These are phyloP conservation scores for Chrysolina haemoptera DNA, from an alignment of 2,888 invertebrate species.

Conservation along the genomic window DNA sequence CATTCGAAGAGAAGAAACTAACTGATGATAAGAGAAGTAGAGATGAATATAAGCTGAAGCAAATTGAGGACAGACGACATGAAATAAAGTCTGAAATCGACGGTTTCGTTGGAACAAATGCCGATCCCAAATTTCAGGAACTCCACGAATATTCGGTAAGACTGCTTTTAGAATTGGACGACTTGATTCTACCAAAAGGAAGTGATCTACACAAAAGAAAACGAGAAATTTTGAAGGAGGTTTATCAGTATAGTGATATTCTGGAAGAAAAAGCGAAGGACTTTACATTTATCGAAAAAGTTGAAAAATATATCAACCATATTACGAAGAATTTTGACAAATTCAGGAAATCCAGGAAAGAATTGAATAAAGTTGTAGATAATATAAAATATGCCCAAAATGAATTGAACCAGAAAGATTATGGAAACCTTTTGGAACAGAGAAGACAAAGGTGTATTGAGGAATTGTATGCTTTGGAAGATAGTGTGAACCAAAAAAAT, in stretches of 20 bases:
- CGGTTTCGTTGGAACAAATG: slow-evolving; percentile 48
- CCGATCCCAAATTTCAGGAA: slow-evolving; percentile 50
- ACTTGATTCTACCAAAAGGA: slow-evolving; percentile 48
- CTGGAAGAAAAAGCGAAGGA: slow-evolving; percentile 52
- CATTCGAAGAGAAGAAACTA: background rate
- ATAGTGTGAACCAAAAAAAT: background rate
- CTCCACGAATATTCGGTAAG: slow-evolving; percentile 51
- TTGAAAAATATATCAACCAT: slow-evolving; percentile 11
- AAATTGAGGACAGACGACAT: slow-evolving; percentile 49
- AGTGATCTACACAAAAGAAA: slow-evolving; percentile 47
- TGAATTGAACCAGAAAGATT: background rate
- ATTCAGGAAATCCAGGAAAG: background rate
- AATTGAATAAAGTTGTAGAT: background rate
- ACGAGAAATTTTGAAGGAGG: slow-evolving; percentile 50
- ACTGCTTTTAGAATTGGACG: slow-evolving; percentile 50
- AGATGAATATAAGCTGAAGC: slow-evolving; percentile 39
- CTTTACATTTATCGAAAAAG: slow-evolving; percentile 34
- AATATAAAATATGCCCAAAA: background rate
- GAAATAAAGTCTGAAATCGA: slow-evolving; percentile 46
- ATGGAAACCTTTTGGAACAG: background rate
- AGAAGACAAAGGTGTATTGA: background rate
- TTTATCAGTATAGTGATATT: slow-evolving; percentile 49
- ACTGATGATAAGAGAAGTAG: background rate
- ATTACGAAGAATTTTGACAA: background rate
- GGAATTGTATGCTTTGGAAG: background rate